Evolutionary conservation across 2,113 vertebrate species (phyloP), one percentile per base, ranked within the genome.

Genomic region (Syngnathus scovelli): DNA sequence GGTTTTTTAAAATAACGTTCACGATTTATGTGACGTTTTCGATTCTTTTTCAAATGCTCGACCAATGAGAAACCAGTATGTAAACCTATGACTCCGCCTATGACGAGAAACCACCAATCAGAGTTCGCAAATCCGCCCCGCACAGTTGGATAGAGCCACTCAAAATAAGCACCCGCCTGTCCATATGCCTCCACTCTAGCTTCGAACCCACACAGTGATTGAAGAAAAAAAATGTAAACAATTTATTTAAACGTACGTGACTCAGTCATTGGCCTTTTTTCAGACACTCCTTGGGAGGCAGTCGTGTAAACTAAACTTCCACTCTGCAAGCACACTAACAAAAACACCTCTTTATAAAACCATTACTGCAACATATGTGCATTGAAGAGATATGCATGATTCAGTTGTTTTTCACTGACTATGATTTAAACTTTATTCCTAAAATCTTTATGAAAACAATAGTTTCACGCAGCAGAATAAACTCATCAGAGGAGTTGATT

Each of bases 31-130:
- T 38, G 38, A 19, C 13, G 0, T 33, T 61, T 52, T 60, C 76
- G 39, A 82, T 78, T 71, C 27, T 37, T 62, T 77, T 88, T 82
- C 56, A 88, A 87, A 90, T 70, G n/a, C 62, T 66, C 76, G 82
- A 87, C 85, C 78, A 81, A 85, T 75, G 67, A 18, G 38, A 48
- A 38, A 23, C 7, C 69, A 61, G 41, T 3, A 36, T 49, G 2
- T 11, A 58, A 79, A 37, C 80, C 80, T 16, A 6, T 62, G 8
- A 1, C 54, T 13, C 48, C 71, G 75, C 79, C 86, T 75, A 70
- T 12, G 16, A 1, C 0, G 7, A 39, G 0, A 0, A 38, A 46
- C 1, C 4, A 52, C 89, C 89, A 89, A 90, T 88, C 73, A 82
- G 70, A 60, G 54, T 16, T 33, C 36, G 11, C 4, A 0, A 5